Evolutionary conservation across 2,888 invertebrate genomes (phyloP).

Genomic region (Spicauda simplicius): DNA sequence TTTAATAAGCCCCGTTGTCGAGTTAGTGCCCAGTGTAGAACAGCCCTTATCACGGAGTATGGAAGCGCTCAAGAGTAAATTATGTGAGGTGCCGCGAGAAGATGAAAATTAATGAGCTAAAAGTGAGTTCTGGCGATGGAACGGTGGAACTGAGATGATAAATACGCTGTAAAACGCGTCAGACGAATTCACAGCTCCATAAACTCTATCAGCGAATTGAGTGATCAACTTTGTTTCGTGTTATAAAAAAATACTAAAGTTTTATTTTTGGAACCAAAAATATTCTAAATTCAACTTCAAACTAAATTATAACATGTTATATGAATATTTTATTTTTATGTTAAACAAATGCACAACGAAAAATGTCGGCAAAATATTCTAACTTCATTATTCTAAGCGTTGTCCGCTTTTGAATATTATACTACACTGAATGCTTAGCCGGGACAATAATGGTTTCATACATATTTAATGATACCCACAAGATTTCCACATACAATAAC

Average conservation of each 20-base stretch:
- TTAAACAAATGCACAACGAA: not conserved
- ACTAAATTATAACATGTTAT: too few relatives aligned
- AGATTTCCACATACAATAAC: conserved; percentile 19
- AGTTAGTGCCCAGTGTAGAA: conserved; percentile 62
- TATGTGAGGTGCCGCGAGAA: conserved; percentile 77
- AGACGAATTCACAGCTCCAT: conserved; percentile 31
- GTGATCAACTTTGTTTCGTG: conserved; percentile 29
- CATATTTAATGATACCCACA: conserved; percentile 8
- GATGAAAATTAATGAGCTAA: conserved; percentile 85
- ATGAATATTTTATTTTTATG: too few relatives aligned
- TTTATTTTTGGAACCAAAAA: too few relatives aligned
- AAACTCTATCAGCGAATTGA: conserved; percentile 31
- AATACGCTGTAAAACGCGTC: conserved; percentile 34
- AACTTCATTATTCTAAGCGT: conserved; percentile 1
- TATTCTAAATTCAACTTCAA: too few relatives aligned
- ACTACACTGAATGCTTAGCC: conserved; percentile 3
- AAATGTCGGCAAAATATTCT: not conserved
- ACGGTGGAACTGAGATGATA: conserved; percentile 32
- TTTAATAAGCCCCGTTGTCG: conserved; percentile 69
- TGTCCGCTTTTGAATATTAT: not conserved
- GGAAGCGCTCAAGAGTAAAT: conserved; percentile 81
- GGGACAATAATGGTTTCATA: not conserved
- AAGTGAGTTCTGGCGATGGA: conserved; percentile 53
- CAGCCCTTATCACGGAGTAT: conserved; percentile 78
- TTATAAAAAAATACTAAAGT: not conserved